Evolutionary conservation across 2,113 vertebrate species (phyloP), one percentile per base, ranked within the genome.

Genomic region (Mirza zaza): DNA sequence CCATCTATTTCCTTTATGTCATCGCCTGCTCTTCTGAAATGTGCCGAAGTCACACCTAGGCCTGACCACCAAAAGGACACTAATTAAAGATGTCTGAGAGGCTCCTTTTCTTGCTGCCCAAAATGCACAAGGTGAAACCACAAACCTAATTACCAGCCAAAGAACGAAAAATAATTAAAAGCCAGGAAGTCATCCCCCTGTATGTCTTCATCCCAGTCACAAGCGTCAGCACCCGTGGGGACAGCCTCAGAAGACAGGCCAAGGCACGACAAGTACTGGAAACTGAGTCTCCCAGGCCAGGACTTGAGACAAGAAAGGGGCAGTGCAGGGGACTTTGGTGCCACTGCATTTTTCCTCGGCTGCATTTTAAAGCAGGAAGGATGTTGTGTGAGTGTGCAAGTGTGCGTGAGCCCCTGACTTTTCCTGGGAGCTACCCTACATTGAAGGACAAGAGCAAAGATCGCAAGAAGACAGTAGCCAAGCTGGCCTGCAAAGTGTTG

Each of bases 111-210:
- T 89, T 92, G 65, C 45, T 63, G 45, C 59, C 29, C 14, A 80
- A 95, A 68, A 85, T 57, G 20, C 45, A 32, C 25, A 90, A 94
- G 34, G 17, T 45, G 50, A 92, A 90, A 52, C 20, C 18, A 55
- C 21, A 75, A 45, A 70, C 34, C 27, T 27, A 96, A 63, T 80
- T 80, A 70, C 48, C 42, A 65, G 42, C 12, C 50, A 81, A 90
- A 45, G 52, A 95, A 65, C 42, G 61, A 81, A 95, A 71, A 91
- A 80, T 50, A 92, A 85, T 68, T 59, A 18, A 86, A 84, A 95
- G 45, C 57, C n/a, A 83, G 48, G 32, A 91, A 75, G 29, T 10
- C 52, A 57, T 18, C 27, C 8, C 34, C 6, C 21, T 29, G 23
- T 15, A 42, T 29, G 67, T 76, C 45, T 86, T 34, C 6, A 32